Evolutionary conservation across 2,113 vertebrate species (phyloP).

Genomic region (Aythya baeri): DNA sequence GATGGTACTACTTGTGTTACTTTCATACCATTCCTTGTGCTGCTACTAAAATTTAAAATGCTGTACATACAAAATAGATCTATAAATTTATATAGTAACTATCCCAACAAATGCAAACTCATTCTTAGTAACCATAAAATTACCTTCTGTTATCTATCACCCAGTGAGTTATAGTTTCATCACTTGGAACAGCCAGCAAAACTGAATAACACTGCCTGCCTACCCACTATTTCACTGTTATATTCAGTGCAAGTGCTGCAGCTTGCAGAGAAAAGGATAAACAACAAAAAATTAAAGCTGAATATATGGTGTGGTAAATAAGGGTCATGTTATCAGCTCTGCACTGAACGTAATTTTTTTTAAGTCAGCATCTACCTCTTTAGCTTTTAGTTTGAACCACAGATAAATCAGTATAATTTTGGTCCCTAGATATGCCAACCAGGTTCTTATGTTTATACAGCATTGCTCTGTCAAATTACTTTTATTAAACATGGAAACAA

Average conservation of each 20-base stretch:
- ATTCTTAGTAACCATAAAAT: conserved; percentile 88
- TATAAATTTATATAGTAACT: conserved; percentile 88
- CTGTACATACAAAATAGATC: conserved; percentile 82
- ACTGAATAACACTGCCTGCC: conserved; percentile 72
- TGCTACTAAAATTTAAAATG: conserved; percentile 85
- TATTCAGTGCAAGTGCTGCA: conserved; percentile 51
- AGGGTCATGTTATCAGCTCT: conserved; percentile 62
- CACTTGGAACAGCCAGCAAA: conserved; percentile 72
- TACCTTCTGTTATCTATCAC: conserved; percentile 88
- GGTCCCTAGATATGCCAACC: neutral
- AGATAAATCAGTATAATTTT: conserved; percentile 60
- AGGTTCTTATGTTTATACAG: neutral
- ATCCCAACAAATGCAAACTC: conserved; percentile 86
- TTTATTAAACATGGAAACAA: conserved; percentile 1
- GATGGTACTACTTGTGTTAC: conserved; percentile 67
- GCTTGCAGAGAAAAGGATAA: conserved; percentile 65
- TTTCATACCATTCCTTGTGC: conserved; percentile 73
- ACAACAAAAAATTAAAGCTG: conserved; percentile 73
- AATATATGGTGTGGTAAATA: conserved; percentile 73
- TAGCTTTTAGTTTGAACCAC: conserved; percentile 33
- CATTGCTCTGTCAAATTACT: conserved; percentile 14
- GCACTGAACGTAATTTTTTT: conserved; percentile 59
- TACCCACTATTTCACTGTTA: conserved; percentile 66
- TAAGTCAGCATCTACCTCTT: conserved; percentile 40
- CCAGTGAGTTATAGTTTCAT: conserved; percentile 83